These are phyloP conservation scores for Epinotia demarniana DNA, from an alignment of 2,888 invertebrate genomes.

Conservation along the genomic window DNA sequence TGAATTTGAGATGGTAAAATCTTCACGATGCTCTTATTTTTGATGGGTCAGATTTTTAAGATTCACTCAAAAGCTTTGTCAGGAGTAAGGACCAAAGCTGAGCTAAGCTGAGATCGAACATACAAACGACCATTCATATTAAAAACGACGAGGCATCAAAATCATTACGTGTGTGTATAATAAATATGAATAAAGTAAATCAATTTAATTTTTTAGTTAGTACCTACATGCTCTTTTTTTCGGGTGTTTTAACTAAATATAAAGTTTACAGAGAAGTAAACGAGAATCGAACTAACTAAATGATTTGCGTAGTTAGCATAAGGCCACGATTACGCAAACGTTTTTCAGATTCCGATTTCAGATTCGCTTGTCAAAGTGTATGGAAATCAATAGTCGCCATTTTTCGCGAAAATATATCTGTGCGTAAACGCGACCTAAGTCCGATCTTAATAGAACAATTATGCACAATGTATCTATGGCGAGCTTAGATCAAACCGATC, in stretches of 20 bases:
- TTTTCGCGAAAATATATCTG: no score
- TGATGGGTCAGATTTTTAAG: conserved; percentile 16
- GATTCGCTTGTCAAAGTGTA: no score
- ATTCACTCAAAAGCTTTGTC: not conserved
- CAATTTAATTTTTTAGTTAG: not conserved
- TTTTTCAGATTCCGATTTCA: no score
- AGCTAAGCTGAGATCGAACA: conserved; percentile 11
- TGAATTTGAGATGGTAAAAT: conserved; percentile 30
- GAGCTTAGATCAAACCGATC: conserved; percentile 7
- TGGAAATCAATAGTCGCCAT: no score
- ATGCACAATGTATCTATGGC: not conserved
- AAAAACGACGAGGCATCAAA: not conserved
- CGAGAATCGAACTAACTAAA: not conserved
- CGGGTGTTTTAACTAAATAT: no score
- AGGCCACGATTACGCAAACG: not conserved
- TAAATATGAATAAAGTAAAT: not conserved
- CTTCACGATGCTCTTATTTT: conserved; percentile 9
- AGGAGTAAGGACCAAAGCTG: conserved; percentile 5
- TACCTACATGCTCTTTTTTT: no score
- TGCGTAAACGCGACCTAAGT: no score
- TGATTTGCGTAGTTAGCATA: not conserved
- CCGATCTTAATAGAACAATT: not conserved
- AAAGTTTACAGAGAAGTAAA: no score
- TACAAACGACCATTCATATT: not conserved
- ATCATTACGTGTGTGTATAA: no score